Percentiles rank a stretch among this genome's conserved stretches.
Conservation (phyloP, 2,888 invertebrate genomes). For the Allophyes oxyacanthae region DNA sequence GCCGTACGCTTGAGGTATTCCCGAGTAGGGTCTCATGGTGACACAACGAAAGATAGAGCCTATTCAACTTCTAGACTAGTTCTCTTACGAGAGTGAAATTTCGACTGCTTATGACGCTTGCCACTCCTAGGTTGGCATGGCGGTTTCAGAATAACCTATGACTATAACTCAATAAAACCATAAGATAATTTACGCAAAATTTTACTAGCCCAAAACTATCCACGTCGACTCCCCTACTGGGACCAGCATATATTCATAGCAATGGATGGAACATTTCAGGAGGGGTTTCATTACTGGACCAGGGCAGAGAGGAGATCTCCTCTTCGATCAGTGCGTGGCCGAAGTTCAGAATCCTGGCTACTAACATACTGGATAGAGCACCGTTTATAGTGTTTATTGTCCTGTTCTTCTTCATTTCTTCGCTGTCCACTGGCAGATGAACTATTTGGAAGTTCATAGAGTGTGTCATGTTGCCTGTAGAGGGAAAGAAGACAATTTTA, state of each 20-base stretch:
- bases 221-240: slow-evolving; percentile 2
- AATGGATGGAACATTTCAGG: slow-evolving; percentile 25
- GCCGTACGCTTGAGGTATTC: no score
- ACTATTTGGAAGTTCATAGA: slow-evolving; percentile 61
- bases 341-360: slow-evolving; percentile 66
- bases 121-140: background rate
- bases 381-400: slow-evolving; percentile 75
- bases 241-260: slow-evolving; percentile 21
- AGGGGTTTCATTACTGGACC: slow-evolving; percentile 24
- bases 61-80: no score
- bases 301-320: slow-evolving; percentile 40
- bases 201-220: slow-evolving; percentile 33
- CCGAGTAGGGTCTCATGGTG: no score
- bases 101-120: no score
- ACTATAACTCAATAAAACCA: slow-evolving; percentile 13
- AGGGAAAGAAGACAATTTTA: background rate
- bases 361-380: slow-evolving; percentile 65
- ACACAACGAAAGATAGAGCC: no score
- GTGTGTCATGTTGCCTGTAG: slow-evolving; percentile 63
- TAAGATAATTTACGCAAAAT: slow-evolving; percentile 6
- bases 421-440: slow-evolving; percentile 51
- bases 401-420: slow-evolving; percentile 55
- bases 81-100: no score
- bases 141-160: no score
- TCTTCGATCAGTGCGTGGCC: slow-evolving; percentile 61